Evolutionary conservation across 2,113 vertebrate species (phyloP), one percentile per base, ranked within the genome.

Genomic region (Polypterus bichir): DNA sequence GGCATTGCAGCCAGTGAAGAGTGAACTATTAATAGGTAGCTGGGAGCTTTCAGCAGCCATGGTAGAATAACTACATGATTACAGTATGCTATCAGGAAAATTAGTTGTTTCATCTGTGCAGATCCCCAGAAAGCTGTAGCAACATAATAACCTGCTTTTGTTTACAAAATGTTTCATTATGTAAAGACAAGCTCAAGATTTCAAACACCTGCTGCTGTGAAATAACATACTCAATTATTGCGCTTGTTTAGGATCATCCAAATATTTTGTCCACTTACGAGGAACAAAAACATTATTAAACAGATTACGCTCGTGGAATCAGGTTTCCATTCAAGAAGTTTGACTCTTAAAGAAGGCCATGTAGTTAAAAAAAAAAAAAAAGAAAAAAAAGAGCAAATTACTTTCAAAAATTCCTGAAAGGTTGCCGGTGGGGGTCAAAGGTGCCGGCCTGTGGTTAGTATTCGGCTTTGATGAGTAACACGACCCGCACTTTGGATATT

Each of bases 201-300:
- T 82, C 63, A 78, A 88, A 85, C 78, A 88, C 73, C 82, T 83
- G 79, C 77, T 77, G 76, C 72, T 76, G 70, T 74, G 70, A 81
- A 81, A 77, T 76, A 70, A 74, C 84, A 69, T 79, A 70, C 84
- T 86, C 82, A 86, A 81, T 87, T 87, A 85, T 84, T 83, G 74
- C 87, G 81, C 81, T 84, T 86, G 82, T 86, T 83, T 79, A 49
- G 79, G 76, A 84, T 83, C 79, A 87, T 86, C 82, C 84, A 90
- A 94, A 89, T 91, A 86, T 90, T 94, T 91, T 81, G 87, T 88
- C 89, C 88, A 87, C 81, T 86, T 85, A 88, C 77, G 79, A 82
- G 66, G 81, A 85, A 85, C 74, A 83, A 84, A 88, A 91, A 86
- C 84, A 89, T 83, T 83, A 79, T 76, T 83, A 79, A 79, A 81